Evolutionary conservation across 2,888 invertebrate species (phyloP).

Genomic region (Platycnemis pennipes): DNA sequence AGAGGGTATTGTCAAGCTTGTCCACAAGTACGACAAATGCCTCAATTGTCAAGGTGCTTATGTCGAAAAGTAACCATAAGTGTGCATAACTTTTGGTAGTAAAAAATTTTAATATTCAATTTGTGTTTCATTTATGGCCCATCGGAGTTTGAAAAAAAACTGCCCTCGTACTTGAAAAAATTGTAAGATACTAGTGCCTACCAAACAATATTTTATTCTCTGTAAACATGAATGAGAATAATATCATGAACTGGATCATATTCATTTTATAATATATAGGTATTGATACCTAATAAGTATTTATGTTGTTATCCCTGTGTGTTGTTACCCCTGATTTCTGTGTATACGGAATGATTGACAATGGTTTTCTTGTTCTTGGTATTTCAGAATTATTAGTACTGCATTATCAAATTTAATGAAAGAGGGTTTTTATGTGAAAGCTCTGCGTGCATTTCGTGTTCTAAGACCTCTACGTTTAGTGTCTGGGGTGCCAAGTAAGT

Average conservation of each 20-base stretch:
- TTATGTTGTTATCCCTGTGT: not conserved
- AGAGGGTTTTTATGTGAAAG: constrained; percentile 99
- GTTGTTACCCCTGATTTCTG: not conserved
- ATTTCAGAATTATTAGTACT: constrained; percentile 93
- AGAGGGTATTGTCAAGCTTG: no score
- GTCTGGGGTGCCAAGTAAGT: constrained; percentile 99
- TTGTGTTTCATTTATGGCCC: no score
- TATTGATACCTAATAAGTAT: not conserved
- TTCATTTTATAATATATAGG: not conserved
- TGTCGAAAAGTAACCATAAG: no score
- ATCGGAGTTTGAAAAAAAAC: no score
- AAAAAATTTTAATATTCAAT: no score
- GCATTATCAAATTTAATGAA: constrained; percentile 92
- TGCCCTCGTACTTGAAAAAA: no score
- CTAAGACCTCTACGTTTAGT: constrained; percentile 97
- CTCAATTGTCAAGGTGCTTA: no score
- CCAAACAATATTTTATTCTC: not conserved
- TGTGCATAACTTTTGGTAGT: no score
- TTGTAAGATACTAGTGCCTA: not conserved
- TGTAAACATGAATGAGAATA: not conserved
- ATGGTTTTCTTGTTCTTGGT: constrained; percentile 69
- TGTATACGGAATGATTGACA: not conserved
- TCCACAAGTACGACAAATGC: no score
- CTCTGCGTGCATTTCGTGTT: constrained; percentile 98
- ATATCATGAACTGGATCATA: not conserved